Conservation (phyloP, 2,888 invertebrate species). For the Ophion obscuratus region DNA sequence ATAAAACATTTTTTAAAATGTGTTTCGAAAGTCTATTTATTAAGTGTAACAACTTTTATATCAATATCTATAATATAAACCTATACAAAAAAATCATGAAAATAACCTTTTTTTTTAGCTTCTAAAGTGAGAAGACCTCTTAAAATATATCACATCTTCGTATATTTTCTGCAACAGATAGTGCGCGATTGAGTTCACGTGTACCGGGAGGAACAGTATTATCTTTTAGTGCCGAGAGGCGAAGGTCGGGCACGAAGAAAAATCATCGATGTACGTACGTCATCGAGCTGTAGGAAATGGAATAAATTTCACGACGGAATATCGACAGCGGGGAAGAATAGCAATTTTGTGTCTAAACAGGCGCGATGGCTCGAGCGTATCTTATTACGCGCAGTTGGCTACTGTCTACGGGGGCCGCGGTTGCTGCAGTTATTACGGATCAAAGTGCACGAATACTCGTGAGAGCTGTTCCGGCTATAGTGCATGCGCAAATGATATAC, state of each 20-base stretch:
- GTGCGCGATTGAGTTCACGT: no score
- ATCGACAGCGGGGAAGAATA: constrained; percentile 16
- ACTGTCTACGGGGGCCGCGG: neutral
- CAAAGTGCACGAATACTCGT: constrained; percentile 25
- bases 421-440: constrained; percentile 30
- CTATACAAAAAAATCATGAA: no score
- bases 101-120: no score
- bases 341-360: constrained; percentile 43
- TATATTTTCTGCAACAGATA: neutral
- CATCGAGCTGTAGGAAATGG: constrained; percentile 39
- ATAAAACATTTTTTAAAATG: no score
- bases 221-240: constrained; percentile 30
- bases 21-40: no score
- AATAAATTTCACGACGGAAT: constrained; percentile 62
- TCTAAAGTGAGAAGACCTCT: no score
- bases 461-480: neutral
- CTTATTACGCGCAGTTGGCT: constrained; percentile 6
- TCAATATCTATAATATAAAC: no score
- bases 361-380: constrained; percentile 10
- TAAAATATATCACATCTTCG: neutral
- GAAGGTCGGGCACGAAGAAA: constrained; percentile 21
- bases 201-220: constrained; percentile 5
- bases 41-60: no score
- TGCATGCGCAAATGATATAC: neutral
- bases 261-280: constrained; percentile 21